Evolutionary conservation across 2,888 invertebrate species (phyloP).

Genomic region (Argyra leucocephala): DNA sequence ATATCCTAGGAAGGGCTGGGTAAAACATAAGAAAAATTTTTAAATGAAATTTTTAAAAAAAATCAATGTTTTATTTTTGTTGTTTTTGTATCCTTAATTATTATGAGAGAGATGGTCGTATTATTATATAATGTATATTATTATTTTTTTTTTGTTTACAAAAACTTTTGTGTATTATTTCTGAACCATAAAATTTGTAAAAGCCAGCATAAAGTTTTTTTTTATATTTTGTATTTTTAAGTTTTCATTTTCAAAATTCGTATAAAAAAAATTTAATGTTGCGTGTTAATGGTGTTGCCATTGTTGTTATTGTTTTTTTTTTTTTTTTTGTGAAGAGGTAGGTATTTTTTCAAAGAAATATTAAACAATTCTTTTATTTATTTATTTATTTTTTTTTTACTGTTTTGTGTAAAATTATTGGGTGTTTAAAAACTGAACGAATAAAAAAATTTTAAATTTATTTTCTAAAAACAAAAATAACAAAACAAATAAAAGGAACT

Average conservation of each 20-base stretch:
- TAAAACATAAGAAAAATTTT: slow-evolving; percentile 12
- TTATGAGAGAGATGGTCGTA: slow-evolving; percentile 19
- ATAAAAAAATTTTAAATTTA: not conserved
- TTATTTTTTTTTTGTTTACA: not conserved
- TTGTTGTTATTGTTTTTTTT: not conserved
- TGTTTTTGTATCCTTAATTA: slow-evolving; percentile 12
- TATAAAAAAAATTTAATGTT: not conserved
- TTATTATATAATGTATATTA: not conserved
- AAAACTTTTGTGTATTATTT: not conserved
- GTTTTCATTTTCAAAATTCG: not conserved
- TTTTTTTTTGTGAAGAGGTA: not conserved
- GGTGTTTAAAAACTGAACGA: too few species aligned
- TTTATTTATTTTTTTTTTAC: not conserved
- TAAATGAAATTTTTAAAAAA: slow-evolving; percentile 13
- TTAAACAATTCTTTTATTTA: not conserved
- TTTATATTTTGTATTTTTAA: not conserved
- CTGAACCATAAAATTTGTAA: not conserved
- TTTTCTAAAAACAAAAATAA: not conserved
- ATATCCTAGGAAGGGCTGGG: slow-evolving; percentile 54
- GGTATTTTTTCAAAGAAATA: not conserved
- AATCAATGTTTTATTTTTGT: slow-evolving; percentile 14
- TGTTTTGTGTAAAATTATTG: too few species aligned
- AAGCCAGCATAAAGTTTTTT: not conserved
- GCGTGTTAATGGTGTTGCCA: slow-evolving; percentile 6
- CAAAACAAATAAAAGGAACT: not conserved